Percentiles rank a stretch among this genome's conserved stretches.
Evolutionary conservation across 2,797 vertebrate genomes (phyloP).

Genomic region (Chaetodon trifasciatus): DNA sequence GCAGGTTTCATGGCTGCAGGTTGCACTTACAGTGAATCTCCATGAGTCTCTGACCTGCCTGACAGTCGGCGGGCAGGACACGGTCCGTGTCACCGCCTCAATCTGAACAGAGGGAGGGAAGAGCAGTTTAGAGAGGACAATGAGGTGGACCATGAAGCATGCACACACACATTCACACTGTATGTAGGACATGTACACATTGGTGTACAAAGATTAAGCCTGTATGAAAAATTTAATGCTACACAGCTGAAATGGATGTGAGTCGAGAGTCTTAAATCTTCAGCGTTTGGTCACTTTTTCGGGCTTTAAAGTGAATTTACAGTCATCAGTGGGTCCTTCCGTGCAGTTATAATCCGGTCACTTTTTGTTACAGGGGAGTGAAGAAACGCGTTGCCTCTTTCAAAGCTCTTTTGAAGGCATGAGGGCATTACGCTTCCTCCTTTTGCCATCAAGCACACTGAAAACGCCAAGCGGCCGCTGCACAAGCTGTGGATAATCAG

Average conservation of each 20-base stretch:
- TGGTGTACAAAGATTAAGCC: neutral
- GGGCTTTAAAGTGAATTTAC: neutral
- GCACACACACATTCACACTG: neutral
- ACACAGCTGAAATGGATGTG: conserved; percentile 2
- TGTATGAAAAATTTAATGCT: neutral
- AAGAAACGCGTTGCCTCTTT: conserved; percentile 20
- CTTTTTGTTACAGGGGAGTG: neutral
- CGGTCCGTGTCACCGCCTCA: conserved; percentile 82
- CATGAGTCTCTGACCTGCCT: conserved; percentile 84
- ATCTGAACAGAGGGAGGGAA: conserved; percentile 85
- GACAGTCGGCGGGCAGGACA: conserved; percentile 81
- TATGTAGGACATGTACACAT: conserved; percentile 25
- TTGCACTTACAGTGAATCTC: conserved; percentile 84
- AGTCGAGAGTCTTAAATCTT: neutral
- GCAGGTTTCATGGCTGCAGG: conserved; percentile 58
- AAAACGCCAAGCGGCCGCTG: conserved; percentile 34
- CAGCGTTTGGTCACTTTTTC: neutral
- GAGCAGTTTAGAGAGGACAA: conserved; percentile 81
- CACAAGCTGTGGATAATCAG: conserved; percentile 41
- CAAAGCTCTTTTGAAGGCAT: conserved; percentile 30
- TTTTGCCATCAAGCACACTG: conserved; percentile 31
- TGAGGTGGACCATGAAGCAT: conserved; percentile 64
- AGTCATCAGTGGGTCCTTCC: neutral
- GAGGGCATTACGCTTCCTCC: neutral
- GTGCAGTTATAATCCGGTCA: conserved; percentile 2